phyloP scores from a whole-genome alignment of 2,797 vertebrate genomes.

The Malurus splendens region DNA sequence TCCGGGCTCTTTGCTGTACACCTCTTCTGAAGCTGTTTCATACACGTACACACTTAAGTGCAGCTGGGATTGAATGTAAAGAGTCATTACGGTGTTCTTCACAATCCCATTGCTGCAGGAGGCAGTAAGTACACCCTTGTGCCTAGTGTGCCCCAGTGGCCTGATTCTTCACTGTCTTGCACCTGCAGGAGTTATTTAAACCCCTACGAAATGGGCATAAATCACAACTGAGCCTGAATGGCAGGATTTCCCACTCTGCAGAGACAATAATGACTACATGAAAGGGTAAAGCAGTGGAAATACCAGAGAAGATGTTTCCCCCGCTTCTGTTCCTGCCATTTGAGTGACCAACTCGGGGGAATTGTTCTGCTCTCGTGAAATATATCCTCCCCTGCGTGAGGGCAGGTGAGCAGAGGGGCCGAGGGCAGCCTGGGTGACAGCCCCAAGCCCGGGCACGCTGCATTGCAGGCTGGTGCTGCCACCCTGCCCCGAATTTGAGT shows the following conservation, averaged over 20 bases:
- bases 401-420: fast-evolving
- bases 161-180: conserved; percentile 12
- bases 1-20: not conserved
- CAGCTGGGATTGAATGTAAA: not conserved
- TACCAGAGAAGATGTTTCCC: not conserved
- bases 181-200: conserved; percentile 1
- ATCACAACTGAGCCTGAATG: not conserved
- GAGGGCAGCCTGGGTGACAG: not conserved
- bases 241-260: conserved; percentile 17
- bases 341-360: not conserved
- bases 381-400: not conserved
- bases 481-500: not conserved
- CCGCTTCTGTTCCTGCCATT: not conserved
- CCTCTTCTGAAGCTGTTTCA: not conserved
- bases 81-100: conserved; percentile 15
- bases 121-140: conserved; percentile 33
- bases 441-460: fast-evolving
- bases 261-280: conserved; percentile 8
- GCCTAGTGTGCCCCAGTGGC: not conserved
- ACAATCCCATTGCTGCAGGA: not conserved
- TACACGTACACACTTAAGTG: not conserved
- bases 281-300: not conserved
- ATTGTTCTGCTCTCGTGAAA: not conserved
- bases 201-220: conserved; percentile 3
- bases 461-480: not conserved